phyloP scores from a whole-genome alignment of 2,113 vertebrate species.

The Ctenodactylus gundi region DNA sequence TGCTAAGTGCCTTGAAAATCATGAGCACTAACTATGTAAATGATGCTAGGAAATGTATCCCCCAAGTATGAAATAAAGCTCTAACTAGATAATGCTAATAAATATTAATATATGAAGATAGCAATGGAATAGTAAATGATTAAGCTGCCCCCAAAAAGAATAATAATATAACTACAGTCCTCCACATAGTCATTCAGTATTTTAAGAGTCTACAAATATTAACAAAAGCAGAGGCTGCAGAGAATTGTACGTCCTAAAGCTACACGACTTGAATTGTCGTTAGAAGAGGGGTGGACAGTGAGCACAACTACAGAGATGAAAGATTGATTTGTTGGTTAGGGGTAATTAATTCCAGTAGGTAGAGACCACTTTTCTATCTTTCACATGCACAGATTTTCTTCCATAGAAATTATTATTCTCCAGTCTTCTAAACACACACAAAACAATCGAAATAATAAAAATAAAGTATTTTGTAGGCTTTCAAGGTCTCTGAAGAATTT shows the following conservation, averaged over 20 bases:
- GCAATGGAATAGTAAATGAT: slow-evolving; percentile 73
- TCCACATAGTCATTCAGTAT: slow-evolving; percentile 50
- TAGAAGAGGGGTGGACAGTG: not conserved
- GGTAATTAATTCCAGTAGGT: slow-evolving; percentile 5
- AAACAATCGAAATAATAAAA: not conserved
- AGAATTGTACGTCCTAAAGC: not conserved
- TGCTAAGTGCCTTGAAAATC: slow-evolving; percentile 73
- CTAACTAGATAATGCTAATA: slow-evolving; percentile 78
- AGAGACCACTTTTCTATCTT: not conserved
- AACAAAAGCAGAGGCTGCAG: slow-evolving; percentile 62
- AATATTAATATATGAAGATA: slow-evolving; percentile 77
- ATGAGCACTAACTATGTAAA: slow-evolving; percentile 76
- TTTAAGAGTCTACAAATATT: slow-evolving; percentile 62
- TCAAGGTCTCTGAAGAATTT: not conserved
- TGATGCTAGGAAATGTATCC: slow-evolving; percentile 73
- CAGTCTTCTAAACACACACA: not conserved
- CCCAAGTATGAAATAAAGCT: slow-evolving; percentile 77
- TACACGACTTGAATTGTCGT: not conserved
- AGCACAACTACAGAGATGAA: not conserved
- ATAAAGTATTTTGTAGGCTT: not conserved
- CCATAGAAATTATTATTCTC: not conserved
- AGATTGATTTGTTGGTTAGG: not conserved
- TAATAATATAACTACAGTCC: slow-evolving; percentile 63
- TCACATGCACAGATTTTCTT: not conserved
- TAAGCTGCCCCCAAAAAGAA: slow-evolving; percentile 72